Conservation (phyloP, 2,797 vertebrate species). For the Cuniculus paca region DNA sequence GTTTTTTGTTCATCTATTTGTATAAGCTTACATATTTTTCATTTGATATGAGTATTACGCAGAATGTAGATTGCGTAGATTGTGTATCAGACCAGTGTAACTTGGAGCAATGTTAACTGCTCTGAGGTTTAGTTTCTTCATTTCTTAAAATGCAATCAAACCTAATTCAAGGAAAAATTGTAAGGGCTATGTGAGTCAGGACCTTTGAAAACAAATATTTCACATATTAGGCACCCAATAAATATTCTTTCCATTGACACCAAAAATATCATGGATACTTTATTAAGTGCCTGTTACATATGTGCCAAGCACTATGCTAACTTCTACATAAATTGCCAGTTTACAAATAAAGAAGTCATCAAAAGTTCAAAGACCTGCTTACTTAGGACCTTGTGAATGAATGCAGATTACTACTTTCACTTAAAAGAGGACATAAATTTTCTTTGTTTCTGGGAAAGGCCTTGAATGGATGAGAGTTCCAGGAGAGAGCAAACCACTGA, state of each 20-base stretch:
- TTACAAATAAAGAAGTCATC: neutral
- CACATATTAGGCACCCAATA: neutral
- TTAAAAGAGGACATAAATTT: slow-evolving; percentile 36
- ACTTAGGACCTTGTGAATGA: slow-evolving; percentile 20
- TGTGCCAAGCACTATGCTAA: neutral
- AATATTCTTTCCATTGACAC: slow-evolving; percentile 39
- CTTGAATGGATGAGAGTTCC: neutral
- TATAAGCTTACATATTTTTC: slow-evolving; percentile 22
- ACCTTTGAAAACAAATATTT: slow-evolving; percentile 33
- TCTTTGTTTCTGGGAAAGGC: slow-evolving; percentile 1
- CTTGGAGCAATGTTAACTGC: slow-evolving; percentile 41
- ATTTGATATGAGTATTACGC: neutral
- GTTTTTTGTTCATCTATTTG: slow-evolving; percentile 25
- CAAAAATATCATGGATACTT: neutral
- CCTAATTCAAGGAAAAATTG: slow-evolving; percentile 51
- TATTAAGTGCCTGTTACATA: slow-evolving; percentile 17
- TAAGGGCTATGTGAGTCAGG: neutral
- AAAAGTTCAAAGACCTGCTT: neutral
- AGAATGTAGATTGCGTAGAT: neutral
- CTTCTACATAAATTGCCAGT: slow-evolving; percentile 37
- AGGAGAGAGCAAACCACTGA: slow-evolving; percentile 19
- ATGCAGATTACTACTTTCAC: neutral
- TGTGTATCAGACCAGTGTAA: slow-evolving; percentile 43
- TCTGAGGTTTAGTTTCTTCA: slow-evolving; percentile 22
- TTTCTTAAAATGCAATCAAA: slow-evolving; percentile 45